Base-by-base conservation (phyloP, 2,888 invertebrate species). In the Macropis europaea region DNA sequence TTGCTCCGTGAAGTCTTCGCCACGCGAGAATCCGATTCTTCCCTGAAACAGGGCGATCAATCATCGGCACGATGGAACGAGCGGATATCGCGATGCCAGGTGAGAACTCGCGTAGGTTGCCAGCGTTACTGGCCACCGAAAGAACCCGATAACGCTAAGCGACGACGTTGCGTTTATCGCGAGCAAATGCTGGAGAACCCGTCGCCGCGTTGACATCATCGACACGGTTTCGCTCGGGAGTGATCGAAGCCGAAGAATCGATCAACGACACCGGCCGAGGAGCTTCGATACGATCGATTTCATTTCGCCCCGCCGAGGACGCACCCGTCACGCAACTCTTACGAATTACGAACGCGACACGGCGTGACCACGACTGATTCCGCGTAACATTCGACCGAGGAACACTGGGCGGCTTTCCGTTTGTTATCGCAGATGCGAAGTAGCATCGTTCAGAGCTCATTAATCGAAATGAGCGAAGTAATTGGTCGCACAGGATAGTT, bases 231-330 rank as follows among this genome's bases (percentile, higher is more conserved):
- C n/a, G n/a, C n/a, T 19, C n/a, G 22, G 54, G 26, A 28, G 56
- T 43, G 28, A 50, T 36, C 56, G 50, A 57, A 50, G 22, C 13
- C 22, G 17, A 13, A 34, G 34, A 45, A 34, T 15, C 43, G 52
- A 78, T 72, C 66, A 71, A 78, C 64, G 53, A 9, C 36, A n/a
- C n/a, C n/a, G n/a, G n/a, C n/a, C n/a, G 26, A 28, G 30, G 17
- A 13, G 3, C 7, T 24, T 24, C 42, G 24, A 24, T 13, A 19
- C 17, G 3, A 17, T 9, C 13, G 38, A 47, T 59, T 47, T 32
- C 36, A 47, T 57, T n/a, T 52, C 26, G 45, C 45, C 32, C 36
- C 2, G 2, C 17, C 17, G 22, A 5, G 28, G 19, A 42, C 26
- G n/a, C 7, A 40, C 9, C n/a, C 7, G 13, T 34, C 11, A 11